Evolutionary conservation across 2,797 vertebrate genomes (phyloP), one percentile per base, ranked within the genome.

Genomic region (Argyrosomus regius): DNA sequence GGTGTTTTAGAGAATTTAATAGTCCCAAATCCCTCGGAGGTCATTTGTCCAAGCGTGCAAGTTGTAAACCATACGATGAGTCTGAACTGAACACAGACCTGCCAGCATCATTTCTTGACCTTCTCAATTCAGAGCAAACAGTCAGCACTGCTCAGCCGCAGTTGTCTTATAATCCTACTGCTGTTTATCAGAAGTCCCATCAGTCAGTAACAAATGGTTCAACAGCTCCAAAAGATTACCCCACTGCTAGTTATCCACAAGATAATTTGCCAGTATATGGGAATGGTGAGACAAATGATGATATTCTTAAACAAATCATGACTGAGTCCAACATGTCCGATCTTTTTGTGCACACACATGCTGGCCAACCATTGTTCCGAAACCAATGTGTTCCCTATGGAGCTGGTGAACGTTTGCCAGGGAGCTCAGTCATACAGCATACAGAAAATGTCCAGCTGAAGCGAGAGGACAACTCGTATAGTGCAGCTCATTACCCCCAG

Each of bases 21-120:
- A 98, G 97, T 91, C 97, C 98, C 22, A 96, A 97, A 88, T 99
- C 98, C 50, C 96, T 99, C 9, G 98, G 98, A 74, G 98, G 98
- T 68, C 98, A 99, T 90, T 96, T 99, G 78, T 99, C 98, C 31
- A 98, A 98, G 84, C 95, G 98, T 39, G 89, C 96, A 56, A 92
- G 94, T 6, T 99, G 98, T 90, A 99, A 98, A 89, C 96, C 97
- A 22, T 96, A 96, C 28, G 96, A 96, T 64, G 97, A 96, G 82
- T 92, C 96, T 1, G 96, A 97, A 78, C 92, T 97, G 77, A 95
- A 95, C 83, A 68, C 96, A 67, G 96, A 97, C 78, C 92, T 96
- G 77, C 96, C 98, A 3, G 87, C 94, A 48, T 97, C 97, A 56
- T 96, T 98, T 86, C 96, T 98, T 76, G 97, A 96, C 90, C 96